phyloP scores from a whole-genome alignment of 2,113 vertebrate species.

The Heptranchias perlo region DNA sequence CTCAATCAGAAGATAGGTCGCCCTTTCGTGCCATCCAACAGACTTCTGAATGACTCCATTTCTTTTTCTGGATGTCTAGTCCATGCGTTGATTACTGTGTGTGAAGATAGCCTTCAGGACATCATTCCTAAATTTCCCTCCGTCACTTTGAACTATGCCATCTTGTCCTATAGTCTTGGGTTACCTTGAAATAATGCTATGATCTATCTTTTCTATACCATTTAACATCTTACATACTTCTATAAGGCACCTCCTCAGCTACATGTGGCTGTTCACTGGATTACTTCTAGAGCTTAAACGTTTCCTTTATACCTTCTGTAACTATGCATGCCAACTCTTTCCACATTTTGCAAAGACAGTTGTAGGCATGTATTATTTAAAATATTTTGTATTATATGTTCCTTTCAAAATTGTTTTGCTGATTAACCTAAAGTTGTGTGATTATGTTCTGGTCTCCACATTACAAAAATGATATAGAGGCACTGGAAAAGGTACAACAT shows the following conservation, averaged over 20 bases:
- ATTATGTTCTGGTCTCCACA: too few species aligned
- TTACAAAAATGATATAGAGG: too few species aligned
- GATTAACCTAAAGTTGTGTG: not conserved
- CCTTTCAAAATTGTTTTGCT: conserved; percentile 14
- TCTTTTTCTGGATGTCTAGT: not conserved
- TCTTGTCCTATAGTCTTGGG: not conserved
- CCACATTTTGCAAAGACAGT: too few species aligned
- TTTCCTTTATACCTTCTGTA: too few species aligned
- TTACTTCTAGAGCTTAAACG: too few species aligned
- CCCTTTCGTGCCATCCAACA: not conserved
- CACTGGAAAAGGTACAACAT: too few species aligned
- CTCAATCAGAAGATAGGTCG: not conserved
- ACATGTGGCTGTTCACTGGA: too few species aligned
- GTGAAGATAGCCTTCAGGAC: too few species aligned
- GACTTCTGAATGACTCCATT: not conserved
- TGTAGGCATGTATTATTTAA: not conserved
- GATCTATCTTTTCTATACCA: too few species aligned
- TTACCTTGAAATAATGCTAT: not conserved
- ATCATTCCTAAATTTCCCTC: not conserved
- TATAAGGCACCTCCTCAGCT: too few species aligned
- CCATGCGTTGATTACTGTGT: not conserved
- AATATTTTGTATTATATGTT: not conserved
- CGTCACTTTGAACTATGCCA: not conserved
- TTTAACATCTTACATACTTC: too few species aligned
- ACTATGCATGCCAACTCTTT: too few species aligned